Evolutionary conservation across 1,140 invertebrate genomes (phyloP).

Genomic region (Diorhabda sublineata): DNA sequence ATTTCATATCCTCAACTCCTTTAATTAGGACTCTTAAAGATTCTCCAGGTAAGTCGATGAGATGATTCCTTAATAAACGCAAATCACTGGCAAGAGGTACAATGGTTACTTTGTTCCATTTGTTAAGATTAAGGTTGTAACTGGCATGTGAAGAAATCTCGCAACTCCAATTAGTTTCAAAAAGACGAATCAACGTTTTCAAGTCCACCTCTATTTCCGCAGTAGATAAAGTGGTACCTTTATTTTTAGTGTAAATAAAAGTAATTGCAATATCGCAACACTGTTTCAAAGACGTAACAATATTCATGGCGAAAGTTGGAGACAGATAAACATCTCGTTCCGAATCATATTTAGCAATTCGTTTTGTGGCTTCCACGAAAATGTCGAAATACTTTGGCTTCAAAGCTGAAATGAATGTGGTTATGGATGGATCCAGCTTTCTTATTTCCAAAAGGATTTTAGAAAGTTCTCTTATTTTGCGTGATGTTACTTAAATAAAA

Average conservation of each 20-base stretch:
- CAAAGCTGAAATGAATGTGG: conserved; percentile 26
- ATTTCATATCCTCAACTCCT: no score
- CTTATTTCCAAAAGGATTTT: conserved; percentile 35
- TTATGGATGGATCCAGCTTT: conserved; percentile 31
- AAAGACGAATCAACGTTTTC: not conserved
- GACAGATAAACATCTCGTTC: conserved; percentile 22
- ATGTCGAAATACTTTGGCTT: conserved; percentile 31
- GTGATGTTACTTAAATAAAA: conserved; percentile 32
- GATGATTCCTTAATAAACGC: no score
- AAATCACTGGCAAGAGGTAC: conserved; percentile 42
- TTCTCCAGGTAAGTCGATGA: no score
- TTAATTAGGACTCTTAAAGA: no score
- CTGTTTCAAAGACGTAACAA: conserved; percentile 26
- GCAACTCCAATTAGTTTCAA: conserved; percentile 20
- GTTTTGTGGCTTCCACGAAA: conserved; percentile 26
- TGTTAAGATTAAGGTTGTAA: conserved; percentile 37
- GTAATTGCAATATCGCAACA: conserved; percentile 15
- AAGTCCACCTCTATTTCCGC: not conserved
- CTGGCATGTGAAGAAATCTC: conserved; percentile 34
- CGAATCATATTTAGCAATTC: conserved; percentile 23
- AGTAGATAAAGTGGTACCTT: not conserved
- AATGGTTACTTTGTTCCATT: conserved; percentile 41
- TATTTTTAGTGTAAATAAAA: not conserved
- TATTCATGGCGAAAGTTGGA: conserved; percentile 30
- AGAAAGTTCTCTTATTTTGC: conserved; percentile 39